phyloP scores from a whole-genome alignment of 2,113 vertebrate genomes.

The Leuciscus idus region DNA sequence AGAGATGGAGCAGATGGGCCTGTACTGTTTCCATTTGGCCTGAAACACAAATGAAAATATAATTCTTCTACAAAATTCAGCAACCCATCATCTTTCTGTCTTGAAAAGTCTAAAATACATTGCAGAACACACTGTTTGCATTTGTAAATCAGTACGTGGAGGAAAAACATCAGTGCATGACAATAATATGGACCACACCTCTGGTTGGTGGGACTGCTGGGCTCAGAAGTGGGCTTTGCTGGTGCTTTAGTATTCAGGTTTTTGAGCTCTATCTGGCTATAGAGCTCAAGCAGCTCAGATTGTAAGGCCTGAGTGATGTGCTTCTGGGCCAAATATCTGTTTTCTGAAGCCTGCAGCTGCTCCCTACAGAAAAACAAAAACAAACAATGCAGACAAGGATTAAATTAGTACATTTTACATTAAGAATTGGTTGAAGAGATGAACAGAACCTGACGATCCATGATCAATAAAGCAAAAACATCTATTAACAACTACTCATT shows the following conservation, averaged over 20 bases:
- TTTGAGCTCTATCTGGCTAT: conserved; percentile 82
- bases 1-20: conserved; percentile 29
- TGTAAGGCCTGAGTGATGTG: conserved; percentile 84
- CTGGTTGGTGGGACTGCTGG: conserved; percentile 33
- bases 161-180: background rate
- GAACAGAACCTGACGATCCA: background rate
- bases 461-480: background rate
- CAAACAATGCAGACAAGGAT: background rate
- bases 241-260: conserved; percentile 73
- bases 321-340: conserved; percentile 84
- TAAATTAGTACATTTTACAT: background rate
- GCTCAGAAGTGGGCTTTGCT: conserved; percentile 47
- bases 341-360: conserved; percentile 87
- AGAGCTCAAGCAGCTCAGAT: conserved; percentile 87
- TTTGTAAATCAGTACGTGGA: background rate
- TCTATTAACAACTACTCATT: background rate
- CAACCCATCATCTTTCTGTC: background rate
- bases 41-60: conserved; percentile 31
- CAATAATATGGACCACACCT: conserved; percentile 38
- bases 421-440: background rate
- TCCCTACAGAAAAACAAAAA: conserved; percentile 60
- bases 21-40: conserved; percentile 46
- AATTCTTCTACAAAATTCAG: background rate
- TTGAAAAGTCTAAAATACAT: background rate
- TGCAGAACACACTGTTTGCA: background rate